Conservation (phyloP, 2,113 vertebrate genomes). For the Entelurus aequoreus region DNA sequence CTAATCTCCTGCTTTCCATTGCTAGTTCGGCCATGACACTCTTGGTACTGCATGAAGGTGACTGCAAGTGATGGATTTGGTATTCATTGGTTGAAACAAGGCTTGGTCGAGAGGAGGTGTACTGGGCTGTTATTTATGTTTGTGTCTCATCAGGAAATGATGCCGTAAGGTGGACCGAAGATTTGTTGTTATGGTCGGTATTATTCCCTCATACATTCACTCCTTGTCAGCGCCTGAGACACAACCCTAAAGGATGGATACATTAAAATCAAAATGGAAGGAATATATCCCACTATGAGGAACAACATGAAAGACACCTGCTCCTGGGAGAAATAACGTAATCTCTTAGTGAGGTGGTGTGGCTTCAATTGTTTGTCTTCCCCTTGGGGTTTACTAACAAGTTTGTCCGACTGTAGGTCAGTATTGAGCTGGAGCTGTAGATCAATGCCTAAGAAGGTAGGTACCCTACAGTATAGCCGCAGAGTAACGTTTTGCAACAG, state of each 20-base stretch:
- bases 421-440: slow-evolving; percentile 31
- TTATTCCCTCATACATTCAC: slow-evolving; percentile 37
- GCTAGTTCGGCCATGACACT: slow-evolving; percentile 9
- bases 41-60: slow-evolving; percentile 6
- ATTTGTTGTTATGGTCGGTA: slow-evolving; percentile 39
- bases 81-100: slow-evolving; percentile 41
- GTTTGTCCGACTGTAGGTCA: slow-evolving; percentile 41
- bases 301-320: slow-evolving; percentile 48
- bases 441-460: slow-evolving; percentile 40
- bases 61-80: slow-evolving; percentile 45
- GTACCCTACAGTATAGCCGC: slow-evolving; percentile 6
- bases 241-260: slow-evolving; percentile 15
- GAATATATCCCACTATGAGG: slow-evolving; percentile 37
- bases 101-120: slow-evolving; percentile 3
- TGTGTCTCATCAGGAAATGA: slow-evolving; percentile 49
- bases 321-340: slow-evolving; percentile 18
- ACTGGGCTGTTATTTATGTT: slow-evolving; percentile 35
- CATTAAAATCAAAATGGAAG: slow-evolving; percentile 40
- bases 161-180: slow-evolving; percentile 25
- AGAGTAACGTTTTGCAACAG: background rate
- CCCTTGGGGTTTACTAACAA: slow-evolving; percentile 39
- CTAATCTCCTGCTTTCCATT: slow-evolving; percentile 5
- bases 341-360: slow-evolving; percentile 20
- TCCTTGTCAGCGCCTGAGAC: slow-evolving; percentile 39
- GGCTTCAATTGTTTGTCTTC: slow-evolving; percentile 21